Evolutionary conservation across 2,888 invertebrate species (phyloP).

Genomic region (Platycnemis pennipes): DNA sequence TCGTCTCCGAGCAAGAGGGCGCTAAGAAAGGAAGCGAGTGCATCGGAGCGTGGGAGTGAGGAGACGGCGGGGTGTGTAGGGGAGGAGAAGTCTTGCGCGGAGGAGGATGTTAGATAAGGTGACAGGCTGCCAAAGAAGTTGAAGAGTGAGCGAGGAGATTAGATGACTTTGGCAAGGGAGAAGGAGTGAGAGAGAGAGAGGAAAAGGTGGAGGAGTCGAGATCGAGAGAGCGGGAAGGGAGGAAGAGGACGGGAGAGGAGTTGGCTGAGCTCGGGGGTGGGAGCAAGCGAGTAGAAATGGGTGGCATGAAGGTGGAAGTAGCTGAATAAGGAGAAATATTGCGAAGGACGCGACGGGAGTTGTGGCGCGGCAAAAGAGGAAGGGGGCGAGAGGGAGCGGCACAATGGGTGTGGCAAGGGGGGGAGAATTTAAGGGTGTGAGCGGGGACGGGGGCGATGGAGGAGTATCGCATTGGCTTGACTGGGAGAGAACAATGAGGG

Average conservation of each 20-base stretch:
- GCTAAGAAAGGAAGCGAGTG: not conserved
- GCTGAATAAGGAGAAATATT: slow-evolving; percentile 62
- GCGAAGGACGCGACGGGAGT: slow-evolving; percentile 34
- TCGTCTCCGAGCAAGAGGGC: not conserved
- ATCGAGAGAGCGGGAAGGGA: not conserved
- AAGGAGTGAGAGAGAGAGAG: not conserved
- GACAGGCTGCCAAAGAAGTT: slow-evolving; percentile 66
- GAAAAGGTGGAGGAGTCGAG: not conserved
- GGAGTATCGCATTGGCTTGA: slow-evolving; percentile 36
- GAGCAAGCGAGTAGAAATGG: not conserved
- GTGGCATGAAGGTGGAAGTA: slow-evolving; percentile 38
- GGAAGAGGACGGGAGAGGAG: not conserved
- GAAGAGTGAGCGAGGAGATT: slow-evolving; percentile 50
- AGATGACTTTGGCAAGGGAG: slow-evolving; percentile 53
- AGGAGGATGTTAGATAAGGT: slow-evolving; percentile 56
- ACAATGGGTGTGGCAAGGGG: not conserved
- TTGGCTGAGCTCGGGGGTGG: not conserved
- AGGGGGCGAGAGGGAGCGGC: not conserved
- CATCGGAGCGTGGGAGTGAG: not conserved
- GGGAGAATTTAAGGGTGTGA: not conserved
- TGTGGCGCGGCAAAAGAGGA: not conserved
- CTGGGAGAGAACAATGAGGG: slow-evolving; percentile 28
- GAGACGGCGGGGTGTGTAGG: not conserved
- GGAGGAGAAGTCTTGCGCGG: not conserved
- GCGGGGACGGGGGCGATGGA: not conserved